Percentiles rank a stretch among this genome's conserved stretches.
phyloP scores from a whole-genome alignment of 2,888 invertebrate species.

The Scaptomyza reducta region DNA sequence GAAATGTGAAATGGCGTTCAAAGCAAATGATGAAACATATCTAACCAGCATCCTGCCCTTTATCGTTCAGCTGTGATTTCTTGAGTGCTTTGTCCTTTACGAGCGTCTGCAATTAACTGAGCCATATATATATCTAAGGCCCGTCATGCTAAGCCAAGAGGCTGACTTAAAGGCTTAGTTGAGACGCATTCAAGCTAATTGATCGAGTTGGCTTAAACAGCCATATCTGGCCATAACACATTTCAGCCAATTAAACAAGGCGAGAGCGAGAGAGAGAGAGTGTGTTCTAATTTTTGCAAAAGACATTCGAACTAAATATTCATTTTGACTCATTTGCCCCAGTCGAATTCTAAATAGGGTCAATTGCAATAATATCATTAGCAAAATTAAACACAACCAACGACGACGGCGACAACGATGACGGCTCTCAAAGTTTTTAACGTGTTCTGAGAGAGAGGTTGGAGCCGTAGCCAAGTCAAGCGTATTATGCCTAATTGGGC shows the following conservation, averaged over 20 bases:
- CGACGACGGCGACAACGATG: constrained; percentile 24
- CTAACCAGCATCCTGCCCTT: not conserved
- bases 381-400: constrained; percentile 74
- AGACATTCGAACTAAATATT: constrained; percentile 64
- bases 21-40: constrained; percentile 57
- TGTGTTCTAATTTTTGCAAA: constrained; percentile 42
- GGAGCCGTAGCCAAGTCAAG: constrained; percentile 63
- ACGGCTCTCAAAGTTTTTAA: constrained; percentile 49
- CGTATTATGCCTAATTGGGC: constrained; percentile 80
- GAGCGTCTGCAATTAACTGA: constrained; percentile 64
- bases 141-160: constrained; percentile 29
- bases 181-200: constrained; percentile 56
- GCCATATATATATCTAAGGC: not conserved
- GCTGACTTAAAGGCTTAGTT: constrained; percentile 58
- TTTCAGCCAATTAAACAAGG: constrained; percentile 64
- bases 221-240: constrained; percentile 63
- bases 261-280: no score
- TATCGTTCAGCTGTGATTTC: constrained; percentile 25
- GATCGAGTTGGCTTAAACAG: constrained; percentile 50
- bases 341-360: constrained; percentile 76
- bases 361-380: constrained; percentile 81
- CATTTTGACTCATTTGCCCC: constrained; percentile 77
- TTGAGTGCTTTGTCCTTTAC: constrained; percentile 42
- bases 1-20: constrained; percentile 58
- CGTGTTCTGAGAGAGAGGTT: constrained; percentile 36